Evolutionary conservation across 2,888 invertebrate genomes (phyloP), one percentile per base, ranked within the genome.

Genomic region (Amaurobius ferox): DNA sequence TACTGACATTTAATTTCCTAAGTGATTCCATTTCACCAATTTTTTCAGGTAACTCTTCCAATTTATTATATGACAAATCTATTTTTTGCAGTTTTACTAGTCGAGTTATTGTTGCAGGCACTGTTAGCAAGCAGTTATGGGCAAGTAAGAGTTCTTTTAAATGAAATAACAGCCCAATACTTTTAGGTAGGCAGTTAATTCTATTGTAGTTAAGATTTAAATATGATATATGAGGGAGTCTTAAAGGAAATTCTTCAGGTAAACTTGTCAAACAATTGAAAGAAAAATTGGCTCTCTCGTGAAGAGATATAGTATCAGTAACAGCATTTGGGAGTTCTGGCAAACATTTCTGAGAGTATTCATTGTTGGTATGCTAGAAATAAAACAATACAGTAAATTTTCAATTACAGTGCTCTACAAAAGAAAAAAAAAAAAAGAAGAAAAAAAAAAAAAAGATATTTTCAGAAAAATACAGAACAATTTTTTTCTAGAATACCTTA

Each of bases 141-240:
- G 89, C 88, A 1, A 91, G 73, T 9, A 90, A 78, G 0, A 91
- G 81, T 0, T 90, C 90, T 73, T 89, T 88, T 39, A 91, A 83
- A 87, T 91, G 91, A 87, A 91, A 91, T 30, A 91, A 88, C 9
- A 91, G 89, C 3, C 90, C 90, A 76, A 91, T 90, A 77, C 90
- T 91, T 35, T 91, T 90, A 1, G 91, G 91, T 16, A 91, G 88
- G 0, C 68, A 67, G n/a, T 88, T 79, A 9, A 91, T 87, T 39
- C 89, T 89, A 87, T 91, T 91, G 88, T 91, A 89, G 72, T 91
- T 91, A 28, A 91, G 88, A 86, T 91, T 90, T 3, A 91, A 87
- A 79, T 90, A 89, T 29, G 89, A 89, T 3, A 91, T 89, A 80
- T 91, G 91, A 1, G 91, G 91, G 48, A 91, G 89, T 23, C 91